Percentiles rank a stretch among this genome's conserved stretches.
Evolutionary conservation across 2,113 vertebrate species (phyloP).

Genomic region (Sapayoa aenigma): DNA sequence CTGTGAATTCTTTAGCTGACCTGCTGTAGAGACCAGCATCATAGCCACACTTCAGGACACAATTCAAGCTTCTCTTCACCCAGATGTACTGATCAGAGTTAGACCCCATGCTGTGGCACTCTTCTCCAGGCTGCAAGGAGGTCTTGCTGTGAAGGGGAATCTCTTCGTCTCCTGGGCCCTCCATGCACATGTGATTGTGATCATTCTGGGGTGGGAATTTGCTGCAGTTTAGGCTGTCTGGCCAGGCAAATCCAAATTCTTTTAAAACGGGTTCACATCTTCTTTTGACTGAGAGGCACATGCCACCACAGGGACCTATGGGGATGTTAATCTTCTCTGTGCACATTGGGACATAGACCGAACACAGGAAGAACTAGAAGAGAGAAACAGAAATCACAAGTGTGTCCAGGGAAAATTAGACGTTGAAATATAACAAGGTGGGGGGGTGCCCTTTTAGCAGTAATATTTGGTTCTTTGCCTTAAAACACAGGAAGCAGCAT

Average conservation of each 20-base stretch:
- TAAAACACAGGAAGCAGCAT: slow-evolving; percentile 23
- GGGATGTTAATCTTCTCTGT: slow-evolving; percentile 98
- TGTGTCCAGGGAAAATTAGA: background rate
- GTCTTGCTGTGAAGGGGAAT: slow-evolving; percentile 82
- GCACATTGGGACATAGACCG: slow-evolving; percentile 98
- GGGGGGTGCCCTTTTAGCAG: background rate
- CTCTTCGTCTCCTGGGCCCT: slow-evolving; percentile 94
- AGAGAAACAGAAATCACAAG: slow-evolving; percentile 33
- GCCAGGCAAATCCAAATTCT: slow-evolving; percentile 97
- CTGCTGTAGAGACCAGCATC: slow-evolving; percentile 92
- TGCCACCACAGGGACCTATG: slow-evolving; percentile 95
- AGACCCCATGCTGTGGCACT: slow-evolving; percentile 85
- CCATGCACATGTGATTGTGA: slow-evolving; percentile 99
- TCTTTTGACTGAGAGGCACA: slow-evolving; percentile 95
- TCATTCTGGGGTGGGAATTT: slow-evolving; percentile 97
- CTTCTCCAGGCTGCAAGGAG: slow-evolving; percentile 84
- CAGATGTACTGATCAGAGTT: slow-evolving; percentile 91
- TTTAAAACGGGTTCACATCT: slow-evolving; percentile 93
- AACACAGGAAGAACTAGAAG: slow-evolving; percentile 95
- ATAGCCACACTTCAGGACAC: slow-evolving; percentile 92
- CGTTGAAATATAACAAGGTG: background rate
- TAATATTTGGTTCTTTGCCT: background rate
- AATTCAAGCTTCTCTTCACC: slow-evolving; percentile 91
- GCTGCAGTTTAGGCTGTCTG: slow-evolving; percentile 94
- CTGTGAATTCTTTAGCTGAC: slow-evolving; percentile 92